A percentile compares a stretch with the other conserved stretches of the same genome.
phyloP scores from a whole-genome alignment of 2,113 vertebrate species.

The Gopherus flavomarginatus region DNA sequence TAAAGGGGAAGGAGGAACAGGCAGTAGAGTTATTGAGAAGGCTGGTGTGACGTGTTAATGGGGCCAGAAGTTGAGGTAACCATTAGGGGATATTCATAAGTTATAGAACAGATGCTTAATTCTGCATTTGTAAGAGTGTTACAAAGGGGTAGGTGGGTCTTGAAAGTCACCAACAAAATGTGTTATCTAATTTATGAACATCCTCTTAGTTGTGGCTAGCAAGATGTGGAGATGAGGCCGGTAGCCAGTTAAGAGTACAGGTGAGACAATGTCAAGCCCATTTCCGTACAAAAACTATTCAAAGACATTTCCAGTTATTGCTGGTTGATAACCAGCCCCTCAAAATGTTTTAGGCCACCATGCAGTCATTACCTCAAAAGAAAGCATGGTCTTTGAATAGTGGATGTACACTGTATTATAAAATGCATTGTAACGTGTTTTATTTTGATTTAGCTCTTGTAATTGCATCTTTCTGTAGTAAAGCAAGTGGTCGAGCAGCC shows the following conservation, averaged over 20 bases:
- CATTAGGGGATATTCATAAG: background rate
- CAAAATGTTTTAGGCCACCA: background rate
- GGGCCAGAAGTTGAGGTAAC: background rate
- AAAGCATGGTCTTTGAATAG: background rate
- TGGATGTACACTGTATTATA: background rate
- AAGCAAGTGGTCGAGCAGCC: background rate
- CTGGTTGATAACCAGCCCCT: background rate
- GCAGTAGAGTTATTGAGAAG: background rate
- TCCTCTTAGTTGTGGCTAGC: background rate
- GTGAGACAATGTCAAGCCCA: background rate
- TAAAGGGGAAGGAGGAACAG: background rate
- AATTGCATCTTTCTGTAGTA: background rate
- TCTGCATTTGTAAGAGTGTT: background rate
- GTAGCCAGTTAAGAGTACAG: background rate
- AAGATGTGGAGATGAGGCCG: fast-evolving
- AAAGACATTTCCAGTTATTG: background rate
- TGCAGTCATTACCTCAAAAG: background rate
- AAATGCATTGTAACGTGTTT: background rate
- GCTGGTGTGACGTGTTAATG: background rate
- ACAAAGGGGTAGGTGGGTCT: background rate
- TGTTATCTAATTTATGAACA: background rate
- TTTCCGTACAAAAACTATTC: fast-evolving
- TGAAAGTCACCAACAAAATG: background rate
- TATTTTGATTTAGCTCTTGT: background rate
- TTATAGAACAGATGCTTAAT: background rate